Evolutionary conservation across 1,140 invertebrate species (phyloP), one percentile per base, ranked within the genome.

Genomic region (Phymorhynchus buccinoides): DNA sequence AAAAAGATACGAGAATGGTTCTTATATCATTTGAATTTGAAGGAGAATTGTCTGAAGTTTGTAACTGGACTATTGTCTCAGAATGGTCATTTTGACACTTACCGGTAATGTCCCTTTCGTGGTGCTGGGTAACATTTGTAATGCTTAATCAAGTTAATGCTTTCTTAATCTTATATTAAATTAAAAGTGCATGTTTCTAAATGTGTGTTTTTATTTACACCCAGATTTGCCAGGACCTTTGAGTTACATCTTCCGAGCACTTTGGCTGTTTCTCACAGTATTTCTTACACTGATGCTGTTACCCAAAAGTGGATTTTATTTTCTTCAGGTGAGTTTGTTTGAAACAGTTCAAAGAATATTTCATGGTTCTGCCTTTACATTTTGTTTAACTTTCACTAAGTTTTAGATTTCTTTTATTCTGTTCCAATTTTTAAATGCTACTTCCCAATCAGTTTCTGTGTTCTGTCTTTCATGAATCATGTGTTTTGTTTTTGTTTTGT

Each of bases 181-280:
- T 12, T 75, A 75, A 22, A 75, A 7, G 32, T 16, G 0, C 39
- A 39, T 18, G 39, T 71, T 71, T 71, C 30, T 12, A 14, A 16
- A 16, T 39, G 73, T 35, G 73, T 75, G 73, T 75, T 7, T 62
- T 22, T 75, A 6, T 75, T 27, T 75, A 7, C 48, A 16, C 94
- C 80, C 90, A 96, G 95, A 90, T 87, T 92, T 96, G 0, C 96
- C 97, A 3, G 95, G 94, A 87, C 89, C 96, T n/a, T 32, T 97
- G 6, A 94, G 95, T 77, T 98, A 98, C 91, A 88, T 96, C 1
- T 92, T 96, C 48, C 99, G 99, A 95, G 96, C 96, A 0, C 87
- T 98, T 12, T 98, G 97, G 96, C 97, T 98, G 93, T 94, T 95
- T 12, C 89, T 96, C 71, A 95, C 95, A 87, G 94, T 99, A 27